Evolutionary conservation across 2,797 vertebrate genomes (phyloP).

Genomic region (Arrhamphus sclerolepis): DNA sequence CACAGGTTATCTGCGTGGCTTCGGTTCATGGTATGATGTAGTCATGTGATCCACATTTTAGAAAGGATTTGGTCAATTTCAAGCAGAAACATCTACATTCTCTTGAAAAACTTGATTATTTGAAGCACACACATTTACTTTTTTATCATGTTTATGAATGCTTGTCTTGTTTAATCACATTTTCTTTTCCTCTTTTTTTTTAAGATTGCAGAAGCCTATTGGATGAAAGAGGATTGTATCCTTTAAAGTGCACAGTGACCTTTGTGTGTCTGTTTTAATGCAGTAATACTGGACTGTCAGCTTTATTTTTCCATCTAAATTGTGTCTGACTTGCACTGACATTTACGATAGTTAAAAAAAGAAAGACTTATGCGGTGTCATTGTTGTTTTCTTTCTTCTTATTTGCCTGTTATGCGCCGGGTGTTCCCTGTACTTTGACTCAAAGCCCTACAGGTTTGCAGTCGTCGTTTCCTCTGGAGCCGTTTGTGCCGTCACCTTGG

Average conservation of each 20-base stretch:
- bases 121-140: no score
- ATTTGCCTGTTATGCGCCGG: slow-evolving; percentile 22
- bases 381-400: background rate
- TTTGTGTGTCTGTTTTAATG: slow-evolving; percentile 2
- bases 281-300: slow-evolving; percentile 1
- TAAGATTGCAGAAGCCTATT: slow-evolving; percentile 80
- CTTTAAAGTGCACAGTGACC: slow-evolving; percentile 50
- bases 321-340: background rate
- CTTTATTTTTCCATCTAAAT: slow-evolving; percentile 20
- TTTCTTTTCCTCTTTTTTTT: slow-evolving; percentile 5
- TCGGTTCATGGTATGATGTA: slow-evolving; percentile 13
- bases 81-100: slow-evolving; percentile 10
- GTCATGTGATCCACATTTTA: slow-evolving; percentile 48
- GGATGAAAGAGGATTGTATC: slow-evolving; percentile 83
- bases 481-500: slow-evolving; percentile 61
- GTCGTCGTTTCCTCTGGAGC: slow-evolving; percentile 47
- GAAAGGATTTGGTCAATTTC: slow-evolving; percentile 35
- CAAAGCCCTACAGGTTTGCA: slow-evolving; percentile 18
- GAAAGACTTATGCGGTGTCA: background rate
- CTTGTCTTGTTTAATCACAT: slow-evolving; percentile 10
- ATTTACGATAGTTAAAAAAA: background rate
- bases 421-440: slow-evolving; percentile 45
- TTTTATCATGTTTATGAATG: background rate
- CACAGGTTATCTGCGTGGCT: slow-evolving; percentile 30
- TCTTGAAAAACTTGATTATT: slow-evolving; percentile 1